Evolutionary conservation across 2,797 vertebrate species (phyloP).

Genomic region (Oceanodroma leucorhoa): DNA sequence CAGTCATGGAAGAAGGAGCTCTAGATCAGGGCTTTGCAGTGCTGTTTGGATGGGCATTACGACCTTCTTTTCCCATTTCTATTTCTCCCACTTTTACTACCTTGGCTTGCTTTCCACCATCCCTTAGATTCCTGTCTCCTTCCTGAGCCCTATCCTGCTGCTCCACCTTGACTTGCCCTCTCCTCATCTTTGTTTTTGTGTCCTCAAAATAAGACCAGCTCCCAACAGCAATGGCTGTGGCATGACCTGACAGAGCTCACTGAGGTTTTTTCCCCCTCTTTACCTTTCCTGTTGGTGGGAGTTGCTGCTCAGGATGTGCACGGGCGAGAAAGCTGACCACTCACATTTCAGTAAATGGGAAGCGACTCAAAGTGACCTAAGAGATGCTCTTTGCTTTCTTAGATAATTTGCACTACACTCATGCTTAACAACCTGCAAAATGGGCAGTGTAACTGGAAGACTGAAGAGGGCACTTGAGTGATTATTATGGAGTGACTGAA

Average conservation of each 20-base stretch:
- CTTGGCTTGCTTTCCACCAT: background rate
- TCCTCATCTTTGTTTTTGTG: background rate
- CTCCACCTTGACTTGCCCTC: background rate
- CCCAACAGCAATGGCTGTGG: background rate
- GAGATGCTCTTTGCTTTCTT: background rate
- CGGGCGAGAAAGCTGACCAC: background rate
- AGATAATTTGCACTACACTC: background rate
- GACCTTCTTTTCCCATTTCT: background rate
- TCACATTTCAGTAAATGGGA: background rate
- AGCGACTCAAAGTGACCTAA: background rate
- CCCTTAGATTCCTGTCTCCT: background rate
- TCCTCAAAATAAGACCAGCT: background rate
- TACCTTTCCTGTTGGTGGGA: background rate
- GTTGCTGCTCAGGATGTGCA: background rate
- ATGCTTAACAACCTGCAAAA: conserved; percentile 44
- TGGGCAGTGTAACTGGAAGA: background rate
- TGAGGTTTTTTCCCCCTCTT: background rate
- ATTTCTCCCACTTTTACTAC: background rate
- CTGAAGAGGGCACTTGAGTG: background rate
- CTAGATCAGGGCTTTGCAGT: background rate
- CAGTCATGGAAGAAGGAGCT: background rate
- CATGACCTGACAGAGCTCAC: background rate
- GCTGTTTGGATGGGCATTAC: background rate
- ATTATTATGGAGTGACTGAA: background rate
- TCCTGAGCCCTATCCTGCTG: background rate